Conservation (phyloP, 2,797 vertebrate genomes). For the Morelia viridis region DNA sequence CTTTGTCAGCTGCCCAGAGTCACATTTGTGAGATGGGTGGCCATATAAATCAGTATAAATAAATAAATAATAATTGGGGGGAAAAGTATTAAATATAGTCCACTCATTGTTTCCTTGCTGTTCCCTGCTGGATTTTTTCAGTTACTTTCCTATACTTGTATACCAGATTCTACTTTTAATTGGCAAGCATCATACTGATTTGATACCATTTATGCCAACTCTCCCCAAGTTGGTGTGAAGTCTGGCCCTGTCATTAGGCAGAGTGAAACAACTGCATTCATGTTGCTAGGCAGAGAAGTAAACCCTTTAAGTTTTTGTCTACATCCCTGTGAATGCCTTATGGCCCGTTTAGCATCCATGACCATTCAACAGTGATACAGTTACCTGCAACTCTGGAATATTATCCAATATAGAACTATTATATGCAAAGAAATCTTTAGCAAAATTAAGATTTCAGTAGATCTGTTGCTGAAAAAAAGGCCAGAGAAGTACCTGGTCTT, state of each 20-base stretch:
- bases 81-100: not conserved
- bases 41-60: not conserved
- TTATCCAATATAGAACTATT: not conserved
- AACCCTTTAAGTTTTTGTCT: not conserved
- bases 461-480: not conserved
- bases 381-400: not conserved
- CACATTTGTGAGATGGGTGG: not conserved
- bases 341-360: not conserved
- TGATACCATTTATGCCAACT: not conserved
- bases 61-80: not conserved
- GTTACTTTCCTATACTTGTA: not conserved
- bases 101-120: not conserved
- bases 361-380: not conserved
- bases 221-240: not conserved
- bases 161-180: not conserved
- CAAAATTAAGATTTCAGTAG: not conserved
- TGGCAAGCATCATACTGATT: not conserved
- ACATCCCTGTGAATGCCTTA: not conserved
- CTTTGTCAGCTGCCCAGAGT: not conserved
- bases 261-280: not conserved
- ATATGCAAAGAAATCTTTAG: not conserved
- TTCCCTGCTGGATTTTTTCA: not conserved
- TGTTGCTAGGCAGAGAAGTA: not conserved
- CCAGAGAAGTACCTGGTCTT: not conserved
- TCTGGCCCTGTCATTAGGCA: not conserved